Evolutionary conservation across 2,797 vertebrate species (phyloP), one percentile per base, ranked within the genome.

Genomic region (Arnoldichthys spilopterus): DNA sequence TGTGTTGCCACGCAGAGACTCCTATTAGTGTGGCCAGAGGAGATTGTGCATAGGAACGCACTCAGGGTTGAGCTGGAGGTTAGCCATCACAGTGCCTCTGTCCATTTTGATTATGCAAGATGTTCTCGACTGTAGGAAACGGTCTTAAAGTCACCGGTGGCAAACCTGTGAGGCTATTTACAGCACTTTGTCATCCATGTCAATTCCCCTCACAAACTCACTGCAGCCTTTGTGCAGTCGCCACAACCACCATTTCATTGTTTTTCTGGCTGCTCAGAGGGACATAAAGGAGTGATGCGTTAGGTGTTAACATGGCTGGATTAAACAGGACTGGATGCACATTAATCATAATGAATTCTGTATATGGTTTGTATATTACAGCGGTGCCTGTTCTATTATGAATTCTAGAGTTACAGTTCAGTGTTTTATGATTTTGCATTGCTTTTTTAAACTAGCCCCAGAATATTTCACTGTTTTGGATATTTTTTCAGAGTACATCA

Each of bases 161-260:
- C 26, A 32, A 61, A 40, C 1, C 62, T 22, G 34, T 12, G n/a
- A 40, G 22, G 62, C 34, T 34, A 64, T 64, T 64, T 40, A 40
- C 15, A 69, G 67, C 45, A 51, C 45, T 69, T 86, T 89, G 85
- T 90, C 85, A 28, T 22, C 9, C 53, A 8, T 24, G 16, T 20
- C 1, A 26, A 67, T 0, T 20, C 43, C 20, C 12, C 1, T 28
- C 3, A 4, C 16, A 2, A 68, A 47, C 64, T 40, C 24, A 28
- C 40, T 54, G 45, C 47, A 32, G 18, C 3, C 45, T 24, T 18
- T 88, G 88, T 86, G 87, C 87, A 83, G 83, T 87, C 87, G 88
- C 87, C 88, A 88, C 87, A 91, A 90, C 87, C 89, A 85, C 87
- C 87, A 82, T 86, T 89, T 91, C 87, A 92, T 92, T 91, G 87